Percentiles rank a stretch among this genome's conserved stretches.
phyloP scores from a whole-genome alignment of 2,888 invertebrate species.

The Drosophila vallismaia region DNA sequence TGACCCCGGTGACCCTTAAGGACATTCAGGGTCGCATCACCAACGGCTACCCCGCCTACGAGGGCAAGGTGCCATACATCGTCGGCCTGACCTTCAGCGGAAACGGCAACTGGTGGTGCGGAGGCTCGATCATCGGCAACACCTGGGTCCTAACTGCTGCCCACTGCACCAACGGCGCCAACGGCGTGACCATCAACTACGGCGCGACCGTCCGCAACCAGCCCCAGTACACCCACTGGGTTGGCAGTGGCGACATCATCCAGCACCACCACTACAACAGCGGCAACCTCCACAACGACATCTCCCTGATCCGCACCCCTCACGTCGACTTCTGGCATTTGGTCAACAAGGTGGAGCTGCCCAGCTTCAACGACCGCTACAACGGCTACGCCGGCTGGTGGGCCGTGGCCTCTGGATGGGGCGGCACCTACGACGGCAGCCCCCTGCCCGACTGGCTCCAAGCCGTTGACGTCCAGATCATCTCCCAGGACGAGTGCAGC shows the following conservation, averaged over 20 bases:
- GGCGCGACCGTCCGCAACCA: conserved; percentile 53
- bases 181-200: conserved; percentile 56
- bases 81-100: conserved; percentile 66
- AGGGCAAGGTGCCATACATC: conserved; percentile 70
- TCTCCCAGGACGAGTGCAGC: conserved; percentile 80
- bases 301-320: conserved; percentile 62
- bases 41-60: conserved; percentile 66
- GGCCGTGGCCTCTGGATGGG: conserved; percentile 70
- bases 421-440: conserved; percentile 49
- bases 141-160: conserved; percentile 73
- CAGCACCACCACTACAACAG: conserved; percentile 52
- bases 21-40: conserved; percentile 68
- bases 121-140: conserved; percentile 72
- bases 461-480: conserved; percentile 62
- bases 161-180: conserved; percentile 64
- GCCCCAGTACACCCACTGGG: conserved; percentile 53
- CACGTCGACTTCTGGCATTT: conserved; percentile 55
- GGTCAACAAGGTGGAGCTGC: conserved; percentile 52
- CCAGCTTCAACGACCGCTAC: conserved; percentile 45
- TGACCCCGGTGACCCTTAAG: conserved; percentile 32
- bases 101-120: conserved; percentile 66
- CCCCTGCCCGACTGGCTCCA: conserved; percentile 78
- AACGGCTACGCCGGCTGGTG: conserved; percentile 44
- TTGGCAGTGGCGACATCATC: conserved; percentile 40
- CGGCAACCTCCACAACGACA: conserved; percentile 60